Conservation (phyloP, 2,888 invertebrate genomes). For the Andrena praecox region DNA sequence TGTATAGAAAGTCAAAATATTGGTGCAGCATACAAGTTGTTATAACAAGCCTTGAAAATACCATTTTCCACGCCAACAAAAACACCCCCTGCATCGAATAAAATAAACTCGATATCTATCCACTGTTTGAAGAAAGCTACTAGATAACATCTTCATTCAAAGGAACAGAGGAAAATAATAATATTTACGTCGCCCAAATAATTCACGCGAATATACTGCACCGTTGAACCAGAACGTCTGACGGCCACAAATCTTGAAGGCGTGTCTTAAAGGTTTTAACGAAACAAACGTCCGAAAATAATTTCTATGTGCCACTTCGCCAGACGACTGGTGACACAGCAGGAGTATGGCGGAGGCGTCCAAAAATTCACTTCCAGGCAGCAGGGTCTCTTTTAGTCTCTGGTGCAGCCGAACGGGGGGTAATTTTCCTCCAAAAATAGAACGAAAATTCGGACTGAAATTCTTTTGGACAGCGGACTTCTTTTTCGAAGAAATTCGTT, state of each 20-base stretch:
- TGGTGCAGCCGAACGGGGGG: background rate
- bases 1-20: background rate
- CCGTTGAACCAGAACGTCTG: slow-evolving; percentile 58
- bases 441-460: background rate
- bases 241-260: slow-evolving; percentile 44
- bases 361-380: background rate
- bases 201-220: slow-evolving; percentile 49
- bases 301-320: slow-evolving; percentile 7
- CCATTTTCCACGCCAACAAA: background rate
- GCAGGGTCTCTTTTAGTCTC: background rate
- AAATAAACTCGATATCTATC: slow-evolving; percentile 2
- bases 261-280: slow-evolving; percentile 12
- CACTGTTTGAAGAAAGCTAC: background rate
- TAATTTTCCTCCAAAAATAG: background rate
- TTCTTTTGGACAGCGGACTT: background rate
- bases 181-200: slow-evolving; percentile 50
- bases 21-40: background rate
- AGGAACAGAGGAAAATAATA: slow-evolving; percentile 3
- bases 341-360: background rate
- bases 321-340: slow-evolving; percentile 24
- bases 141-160: background rate
- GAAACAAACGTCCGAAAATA: slow-evolving; percentile 39
- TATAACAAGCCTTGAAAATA: background rate
- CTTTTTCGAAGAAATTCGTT: background rate
- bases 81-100: background rate